Base-by-base conservation (phyloP, 2,888 invertebrate genomes). In the Ochropleura plecta region DNA sequence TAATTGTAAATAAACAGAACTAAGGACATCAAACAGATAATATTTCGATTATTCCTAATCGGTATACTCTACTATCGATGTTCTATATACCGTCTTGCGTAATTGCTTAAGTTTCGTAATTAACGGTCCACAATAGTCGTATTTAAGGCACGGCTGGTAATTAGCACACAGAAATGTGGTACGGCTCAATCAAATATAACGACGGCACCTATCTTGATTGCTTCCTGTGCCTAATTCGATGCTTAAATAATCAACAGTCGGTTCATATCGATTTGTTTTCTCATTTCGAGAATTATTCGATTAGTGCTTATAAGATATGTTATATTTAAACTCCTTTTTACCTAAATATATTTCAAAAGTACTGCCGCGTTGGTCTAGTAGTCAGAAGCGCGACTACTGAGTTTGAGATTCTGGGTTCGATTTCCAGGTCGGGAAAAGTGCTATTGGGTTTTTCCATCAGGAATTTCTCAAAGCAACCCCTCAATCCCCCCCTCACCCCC, bases 81-180 rank as follows among this genome's bases (percentile, higher is more conserved):
- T 70, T 72, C 65, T 64, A 57, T 65, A 74, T 73, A 66, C 75
- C 71, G 68, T 81, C 85, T 76, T 73, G 44, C 75, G 59, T 78
- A 85, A 86, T 71, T 63, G 62, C 72, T 79, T 46, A 84, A 84
- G 73, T 84, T 76, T 69, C 64, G 76, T 73, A 82, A 82, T 79
- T 78, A 84, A 84, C 78, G 72, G 72, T 59, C 69, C 62, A 80
- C 82, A 84, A 84, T 84, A 73, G 73, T 66, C 66, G 72, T 82
- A 80, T 80, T 82, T 78, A 82, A 66, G 74, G 78, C 63, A 66
- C 68, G 64, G 68, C 18, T 74, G 74, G 86, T 85, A 85, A 85
- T 85, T 85, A 85, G 86, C 82, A 86, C 85, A 85, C 78, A 86
- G 84, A 70, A 86, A 80, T 86, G 86, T 80, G 85, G 84, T 80